A percentile compares a stretch with the other conserved stretches of the same genome.
phyloP scores from a whole-genome alignment of 1,140 invertebrate species.

The Neodiprion pinetum region DNA sequence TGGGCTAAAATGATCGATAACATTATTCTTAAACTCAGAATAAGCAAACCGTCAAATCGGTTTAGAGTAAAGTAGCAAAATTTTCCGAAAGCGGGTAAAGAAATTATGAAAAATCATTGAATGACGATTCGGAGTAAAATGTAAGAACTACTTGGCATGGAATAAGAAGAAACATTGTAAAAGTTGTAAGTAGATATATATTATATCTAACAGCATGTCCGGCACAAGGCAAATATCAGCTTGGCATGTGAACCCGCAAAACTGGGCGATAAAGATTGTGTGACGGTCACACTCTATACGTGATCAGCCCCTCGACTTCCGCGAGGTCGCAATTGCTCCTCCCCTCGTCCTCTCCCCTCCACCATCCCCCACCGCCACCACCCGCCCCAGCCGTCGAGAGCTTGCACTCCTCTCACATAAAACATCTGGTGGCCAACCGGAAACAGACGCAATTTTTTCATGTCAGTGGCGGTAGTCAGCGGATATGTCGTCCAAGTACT shows the following conservation, averaged over 20 bases:
- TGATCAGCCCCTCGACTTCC: conserved; percentile 29
- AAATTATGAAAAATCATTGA: too few relatives aligned
- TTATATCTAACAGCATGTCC: conserved; percentile 24
- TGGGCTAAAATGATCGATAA: too few relatives aligned
- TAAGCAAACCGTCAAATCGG: too few relatives aligned
- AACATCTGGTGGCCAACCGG: conserved; percentile 50
- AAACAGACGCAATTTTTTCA: conserved; percentile 38
- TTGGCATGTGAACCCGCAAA: conserved; percentile 21
- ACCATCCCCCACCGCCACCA: too few relatives aligned
- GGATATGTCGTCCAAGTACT: conserved; percentile 31
- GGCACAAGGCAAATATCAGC: conserved; percentile 33
- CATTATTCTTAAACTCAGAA: too few relatives aligned
- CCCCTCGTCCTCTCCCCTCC: neutral
- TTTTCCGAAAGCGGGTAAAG: too few relatives aligned
- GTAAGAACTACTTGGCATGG: too few relatives aligned
- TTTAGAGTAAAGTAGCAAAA: too few relatives aligned
- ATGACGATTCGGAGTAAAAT: too few relatives aligned
- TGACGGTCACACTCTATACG: conserved; percentile 35
- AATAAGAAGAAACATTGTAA: too few relatives aligned
- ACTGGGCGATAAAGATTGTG: conserved; percentile 33
- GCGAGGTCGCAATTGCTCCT: conserved; percentile 10
- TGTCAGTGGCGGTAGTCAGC: conserved; percentile 44
- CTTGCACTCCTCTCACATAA: conserved; percentile 36
- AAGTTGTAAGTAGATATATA: too few relatives aligned
- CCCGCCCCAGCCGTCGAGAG: conserved; percentile 9